A percentile compares a stretch with the other conserved stretches of the same genome.
Conservation (phyloP, 2,113 vertebrate species). For the Pseudolaguvia tuberculata region DNA sequence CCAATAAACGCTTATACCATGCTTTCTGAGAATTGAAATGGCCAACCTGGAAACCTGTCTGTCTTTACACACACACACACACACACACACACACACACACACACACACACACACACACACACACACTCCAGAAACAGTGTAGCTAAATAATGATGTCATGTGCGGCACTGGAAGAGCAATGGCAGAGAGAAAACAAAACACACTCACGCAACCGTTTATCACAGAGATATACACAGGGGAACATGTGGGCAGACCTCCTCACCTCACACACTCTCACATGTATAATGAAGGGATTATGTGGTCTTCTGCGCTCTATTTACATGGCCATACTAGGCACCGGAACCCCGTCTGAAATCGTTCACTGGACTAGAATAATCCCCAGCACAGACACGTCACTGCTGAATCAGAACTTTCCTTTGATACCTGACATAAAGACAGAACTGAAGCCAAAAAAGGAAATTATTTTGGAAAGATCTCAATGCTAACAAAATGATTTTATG, state of each 20-base stretch:
- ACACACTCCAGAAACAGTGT: constrained; percentile 49
- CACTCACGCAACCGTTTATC: background rate
- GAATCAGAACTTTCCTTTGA: constrained; percentile 54
- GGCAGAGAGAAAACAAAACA: constrained; percentile 20
- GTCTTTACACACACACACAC: constrained; percentile 19
- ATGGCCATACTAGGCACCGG: constrained; percentile 28
- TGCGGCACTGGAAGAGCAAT: constrained; percentile 28
- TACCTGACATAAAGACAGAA: constrained; percentile 54
- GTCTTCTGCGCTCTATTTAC: constrained; percentile 38
- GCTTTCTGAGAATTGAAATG: constrained; percentile 54
- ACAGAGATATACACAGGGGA: constrained; percentile 15
- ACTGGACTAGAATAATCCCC: constrained; percentile 68
- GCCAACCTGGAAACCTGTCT: constrained; percentile 57
- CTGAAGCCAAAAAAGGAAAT: too few relatives aligned
- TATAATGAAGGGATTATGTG: constrained; percentile 42
- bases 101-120: constrained; percentile 47
- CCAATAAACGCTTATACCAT: constrained; percentile 23
- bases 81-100: constrained; percentile 44
- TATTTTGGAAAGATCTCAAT: too few relatives aligned
- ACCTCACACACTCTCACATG: constrained; percentile 9
- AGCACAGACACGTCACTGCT: constrained; percentile 52
- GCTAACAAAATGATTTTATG: background rate
- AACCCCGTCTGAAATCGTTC: constrained; percentile 54
- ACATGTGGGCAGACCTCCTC: background rate
- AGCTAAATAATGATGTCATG: constrained; percentile 37